A percentile compares a stretch with the other conserved stretches of the same genome.
Evolutionary conservation across 2,888 invertebrate genomes (phyloP).

Genomic region (Chrysomela aeneicollis): DNA sequence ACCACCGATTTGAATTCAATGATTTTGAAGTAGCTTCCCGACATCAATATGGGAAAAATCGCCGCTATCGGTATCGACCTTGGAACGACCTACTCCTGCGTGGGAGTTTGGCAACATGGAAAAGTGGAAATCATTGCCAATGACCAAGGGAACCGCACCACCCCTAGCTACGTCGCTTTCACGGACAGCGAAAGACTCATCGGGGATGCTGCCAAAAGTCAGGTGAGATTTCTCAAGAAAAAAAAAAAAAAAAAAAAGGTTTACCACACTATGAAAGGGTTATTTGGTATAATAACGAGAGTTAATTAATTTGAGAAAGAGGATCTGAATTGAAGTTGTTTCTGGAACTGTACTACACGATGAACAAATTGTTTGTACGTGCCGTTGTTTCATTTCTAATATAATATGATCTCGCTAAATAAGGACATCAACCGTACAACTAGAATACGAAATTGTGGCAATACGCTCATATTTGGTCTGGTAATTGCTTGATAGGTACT

Average conservation of each 20-base stretch:
- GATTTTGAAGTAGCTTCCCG: background rate
- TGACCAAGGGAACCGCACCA: constrained; percentile 88
- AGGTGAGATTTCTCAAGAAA: constrained; percentile 59
- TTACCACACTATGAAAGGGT: too few species aligned
- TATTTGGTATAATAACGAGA: too few species aligned
- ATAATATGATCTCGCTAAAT: background rate
- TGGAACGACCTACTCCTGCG: constrained; percentile 89
- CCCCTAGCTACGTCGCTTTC: constrained; percentile 88
- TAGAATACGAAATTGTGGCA: background rate
- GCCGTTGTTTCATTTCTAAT: too few species aligned
- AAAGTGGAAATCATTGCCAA: constrained; percentile 89
- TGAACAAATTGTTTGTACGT: too few species aligned
- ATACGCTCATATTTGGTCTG: background rate
- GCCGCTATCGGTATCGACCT: constrained; percentile 66
- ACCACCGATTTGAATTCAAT: too few species aligned
- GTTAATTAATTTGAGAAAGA: too few species aligned
- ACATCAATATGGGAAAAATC: constrained; percentile 45
- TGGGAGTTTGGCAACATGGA: constrained; percentile 82
- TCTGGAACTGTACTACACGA: too few species aligned
- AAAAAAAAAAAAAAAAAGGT: background rate
- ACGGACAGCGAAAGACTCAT: constrained; percentile 85
- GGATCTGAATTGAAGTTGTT: too few species aligned
- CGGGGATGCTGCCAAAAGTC: constrained; percentile 88
- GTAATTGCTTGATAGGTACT: background rate
- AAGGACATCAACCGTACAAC: background rate